Base-by-base conservation (phyloP, 2,888 invertebrate genomes). In the Dynastes hyllus region DNA sequence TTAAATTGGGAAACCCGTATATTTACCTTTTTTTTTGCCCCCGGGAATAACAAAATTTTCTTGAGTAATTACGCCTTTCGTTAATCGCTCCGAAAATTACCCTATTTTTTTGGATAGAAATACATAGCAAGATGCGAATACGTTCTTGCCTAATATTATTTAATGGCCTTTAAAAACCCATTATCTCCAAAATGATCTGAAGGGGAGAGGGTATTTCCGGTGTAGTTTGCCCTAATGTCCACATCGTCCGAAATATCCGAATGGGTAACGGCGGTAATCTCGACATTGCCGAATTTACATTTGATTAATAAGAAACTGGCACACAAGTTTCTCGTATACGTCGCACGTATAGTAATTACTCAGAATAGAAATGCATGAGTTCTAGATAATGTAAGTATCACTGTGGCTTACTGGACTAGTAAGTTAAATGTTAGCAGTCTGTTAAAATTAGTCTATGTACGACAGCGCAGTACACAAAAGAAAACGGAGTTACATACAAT, bases 271-370 rank as follows among this genome's bases (percentile, higher is more conserved):
- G 67, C 66, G 80, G 76, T 82, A 81, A 82, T 81, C 81, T 82
- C 73, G 81, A 77, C 80, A 83, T 83, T 81, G 79, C 67, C 80
- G 81, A 82, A 87, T 87, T 87, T 87, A 85, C 87, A 87, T 87
- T 85, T 86, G 87, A 87, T 87, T 87, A 87, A 87, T 87, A 84
- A 84, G 79, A 80, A 81, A 81, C 82, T 83, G 80, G 83, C 86
- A 87, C 85, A 86, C 87, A 83, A 86, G 83, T 82, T 84, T 63
- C 16, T 37, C 58, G 58, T 71, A 55, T 58, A 37, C 32, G 32
- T 5, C 32, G 32, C 32, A 5, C 32, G 32, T 45, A 45, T 11
- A 8, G 45, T 45, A 45, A 45, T 45, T 45, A 8, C 45, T 45
- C 45, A 45, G 29, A 32, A 71, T n/a, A 55, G 6, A 71, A 71